Conservation (phyloP, 2,888 invertebrate species). For the Formica aserva region DNA sequence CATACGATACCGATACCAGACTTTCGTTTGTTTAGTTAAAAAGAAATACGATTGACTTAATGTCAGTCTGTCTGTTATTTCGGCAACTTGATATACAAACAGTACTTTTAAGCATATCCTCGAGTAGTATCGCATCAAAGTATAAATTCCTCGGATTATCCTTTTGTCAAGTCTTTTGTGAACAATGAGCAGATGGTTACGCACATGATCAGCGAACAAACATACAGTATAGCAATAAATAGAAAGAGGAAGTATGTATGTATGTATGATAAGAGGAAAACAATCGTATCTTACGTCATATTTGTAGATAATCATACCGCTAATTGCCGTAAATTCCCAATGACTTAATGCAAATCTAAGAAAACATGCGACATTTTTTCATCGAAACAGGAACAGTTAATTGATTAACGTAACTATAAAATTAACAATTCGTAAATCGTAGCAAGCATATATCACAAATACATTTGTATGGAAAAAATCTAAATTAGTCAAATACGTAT, state of each 20-base stretch:
- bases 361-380: not conserved
- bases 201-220: not conserved
- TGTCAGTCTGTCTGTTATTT: conserved; percentile 12
- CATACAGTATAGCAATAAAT: not conserved
- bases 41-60: not conserved
- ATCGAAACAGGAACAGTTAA: not conserved
- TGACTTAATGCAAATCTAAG: not conserved
- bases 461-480: not conserved
- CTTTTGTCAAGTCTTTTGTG: not conserved
- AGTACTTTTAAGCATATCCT: not conserved
- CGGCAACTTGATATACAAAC: not conserved
- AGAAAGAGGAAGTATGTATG: not conserved
- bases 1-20: not conserved
- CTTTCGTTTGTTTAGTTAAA: conserved; percentile 12
- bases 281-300: not conserved
- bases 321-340: conserved; percentile 25
- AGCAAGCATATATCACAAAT: not conserved
- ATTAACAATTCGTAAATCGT: not conserved
- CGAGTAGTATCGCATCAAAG: not conserved
- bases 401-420: not conserved
- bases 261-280: not conserved
- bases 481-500: not conserved
- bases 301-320: not conserved
- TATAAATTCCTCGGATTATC: conserved; percentile 6
- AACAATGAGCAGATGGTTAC: not conserved